Evolutionary conservation across 2,888 invertebrate genomes (phyloP), one percentile per base, ranked within the genome.

Genomic region (Cheilosia soror): DNA sequence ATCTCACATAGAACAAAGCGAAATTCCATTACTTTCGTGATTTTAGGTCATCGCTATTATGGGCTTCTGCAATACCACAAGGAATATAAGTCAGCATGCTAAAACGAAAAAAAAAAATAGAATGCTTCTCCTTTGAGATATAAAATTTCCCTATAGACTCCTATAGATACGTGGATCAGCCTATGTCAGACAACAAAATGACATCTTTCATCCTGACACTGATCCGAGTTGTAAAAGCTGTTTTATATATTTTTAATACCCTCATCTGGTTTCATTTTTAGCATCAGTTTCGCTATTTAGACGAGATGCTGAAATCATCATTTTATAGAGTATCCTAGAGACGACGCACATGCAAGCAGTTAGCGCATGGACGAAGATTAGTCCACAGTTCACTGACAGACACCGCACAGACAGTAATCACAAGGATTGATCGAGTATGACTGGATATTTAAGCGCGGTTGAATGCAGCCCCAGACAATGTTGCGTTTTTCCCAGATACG

Each of bases 371-470:
- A 20, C 57, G 47, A 13, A 69, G 84, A 80, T 80, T 51, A 84
- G 63, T 78, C 78, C 73, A 57, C 49, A 4, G 53, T 25, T 51
- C 51, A 31, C 55, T 79, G 84, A 84, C 69, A 75, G 84, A 84
- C 84, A 79, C 69, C 37, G 47, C 79, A 75, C 53, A 69, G 84
- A 84, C 83, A 84, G 73, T 84, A 84, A 84, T 84, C 84, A 84
- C 84, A 65, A 79, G 84, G 84, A 84, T 84, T 84, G 84, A 84
- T 84, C 79, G 84, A 75, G 79, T 84, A 84, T 84, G 84, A 84
- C 84, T 84, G 75, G 71, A 71, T 71, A 20, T 68, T 47, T 69
- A 53, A 44, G 81, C 49, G 47, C 58, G 47, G 76, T 65, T 77
- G 49, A 49, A 77, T 77, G 58, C 77, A 55, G 66, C 60, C 44